Percentiles rank a stretch among this genome's conserved stretches.
phyloP scores from a whole-genome alignment of 2,888 invertebrate genomes.

The Andrena trimmerana region DNA sequence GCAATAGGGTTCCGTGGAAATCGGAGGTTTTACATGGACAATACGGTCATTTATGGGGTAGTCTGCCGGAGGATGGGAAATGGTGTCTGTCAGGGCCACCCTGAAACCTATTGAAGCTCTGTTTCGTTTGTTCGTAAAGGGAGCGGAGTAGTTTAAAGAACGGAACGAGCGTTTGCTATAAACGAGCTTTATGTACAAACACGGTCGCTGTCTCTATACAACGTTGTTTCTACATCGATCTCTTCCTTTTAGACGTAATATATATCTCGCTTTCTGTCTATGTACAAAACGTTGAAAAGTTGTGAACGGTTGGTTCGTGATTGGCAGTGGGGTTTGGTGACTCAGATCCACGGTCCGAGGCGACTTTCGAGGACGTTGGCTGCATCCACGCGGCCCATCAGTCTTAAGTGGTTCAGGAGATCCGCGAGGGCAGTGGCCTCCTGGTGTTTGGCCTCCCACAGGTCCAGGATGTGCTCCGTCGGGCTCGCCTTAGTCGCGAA shows the following conservation, averaged over 20 bases:
- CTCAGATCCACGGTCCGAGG: conserved; percentile 77
- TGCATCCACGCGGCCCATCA: conserved; percentile 94
- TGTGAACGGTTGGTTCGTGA: conserved; percentile 35
- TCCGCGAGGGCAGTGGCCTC: conserved; percentile 92
- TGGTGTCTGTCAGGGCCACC: background rate
- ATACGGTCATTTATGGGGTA: background rate
- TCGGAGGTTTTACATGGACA: background rate
- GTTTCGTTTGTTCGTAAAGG: too few species aligned
- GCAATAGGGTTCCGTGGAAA: conserved; percentile 8
- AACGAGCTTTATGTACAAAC: conserved; percentile 78
- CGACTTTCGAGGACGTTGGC: conserved; percentile 90
- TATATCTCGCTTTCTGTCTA: conserved; percentile 57
- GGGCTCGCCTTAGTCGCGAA: conserved; percentile 98
- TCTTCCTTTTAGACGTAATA: conserved; percentile 40
- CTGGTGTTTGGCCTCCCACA: conserved; percentile 96
- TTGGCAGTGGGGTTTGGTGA: background rate
- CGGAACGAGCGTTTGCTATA: conserved; percentile 61
- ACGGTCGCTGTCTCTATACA: conserved; percentile 64
- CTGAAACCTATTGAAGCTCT: too few species aligned
- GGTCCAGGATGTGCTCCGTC: conserved; percentile 95
- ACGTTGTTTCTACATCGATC: conserved; percentile 69
- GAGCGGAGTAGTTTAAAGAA: background rate
- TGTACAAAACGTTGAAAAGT: conserved; percentile 69
- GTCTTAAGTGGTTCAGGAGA: conserved; percentile 92
- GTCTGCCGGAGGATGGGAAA: background rate